phyloP scores from a whole-genome alignment of 1,140 invertebrate genomes.

The Diorhabda elongata region DNA sequence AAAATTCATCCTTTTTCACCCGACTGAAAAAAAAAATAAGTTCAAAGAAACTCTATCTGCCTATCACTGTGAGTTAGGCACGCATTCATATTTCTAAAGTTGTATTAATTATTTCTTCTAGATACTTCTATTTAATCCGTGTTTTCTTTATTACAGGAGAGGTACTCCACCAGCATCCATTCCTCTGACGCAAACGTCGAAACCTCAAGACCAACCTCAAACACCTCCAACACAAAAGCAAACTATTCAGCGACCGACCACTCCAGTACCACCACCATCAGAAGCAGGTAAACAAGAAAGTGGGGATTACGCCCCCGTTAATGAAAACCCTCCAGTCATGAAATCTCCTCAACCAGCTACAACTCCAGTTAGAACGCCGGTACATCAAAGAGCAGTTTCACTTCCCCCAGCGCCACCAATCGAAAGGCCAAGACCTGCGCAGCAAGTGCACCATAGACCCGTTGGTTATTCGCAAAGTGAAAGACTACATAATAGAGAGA shows the following conservation, averaged over 20 bases:
- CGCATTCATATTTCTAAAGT: no score
- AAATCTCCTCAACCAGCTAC: conserved; percentile 18
- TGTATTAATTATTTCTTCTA: neutral
- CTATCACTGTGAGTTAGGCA: no score
- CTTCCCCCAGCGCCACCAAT: conserved; percentile 42
- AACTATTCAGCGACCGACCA: conserved; percentile 13
- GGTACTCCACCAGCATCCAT: conserved; percentile 6
- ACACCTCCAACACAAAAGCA: conserved; percentile 9
- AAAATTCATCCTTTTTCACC: no score
- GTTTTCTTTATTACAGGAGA: conserved; percentile 13
- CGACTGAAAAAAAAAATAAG: no score
- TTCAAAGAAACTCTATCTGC: no score
- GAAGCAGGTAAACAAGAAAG: conserved; percentile 14
- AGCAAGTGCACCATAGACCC: conserved; percentile 38
- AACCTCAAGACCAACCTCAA: conserved; percentile 22
- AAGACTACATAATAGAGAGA: conserved; percentile 40
- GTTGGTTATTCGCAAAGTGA: conserved; percentile 43
- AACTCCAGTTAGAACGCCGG: conserved; percentile 19
- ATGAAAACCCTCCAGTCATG: conserved; percentile 11
- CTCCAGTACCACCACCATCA: conserved; percentile 9
- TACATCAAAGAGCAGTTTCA: conserved; percentile 44
- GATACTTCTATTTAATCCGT: neutral
- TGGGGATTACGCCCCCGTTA: conserved; percentile 5
- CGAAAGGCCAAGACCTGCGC: conserved; percentile 46
- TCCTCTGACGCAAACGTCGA: conserved; percentile 7